A percentile compares a stretch with the other conserved stretches of the same genome.
Evolutionary conservation across 92 coral and sea anemone genomes (phyloP).

Genomic region (Parazoanthus atlanticus): DNA sequence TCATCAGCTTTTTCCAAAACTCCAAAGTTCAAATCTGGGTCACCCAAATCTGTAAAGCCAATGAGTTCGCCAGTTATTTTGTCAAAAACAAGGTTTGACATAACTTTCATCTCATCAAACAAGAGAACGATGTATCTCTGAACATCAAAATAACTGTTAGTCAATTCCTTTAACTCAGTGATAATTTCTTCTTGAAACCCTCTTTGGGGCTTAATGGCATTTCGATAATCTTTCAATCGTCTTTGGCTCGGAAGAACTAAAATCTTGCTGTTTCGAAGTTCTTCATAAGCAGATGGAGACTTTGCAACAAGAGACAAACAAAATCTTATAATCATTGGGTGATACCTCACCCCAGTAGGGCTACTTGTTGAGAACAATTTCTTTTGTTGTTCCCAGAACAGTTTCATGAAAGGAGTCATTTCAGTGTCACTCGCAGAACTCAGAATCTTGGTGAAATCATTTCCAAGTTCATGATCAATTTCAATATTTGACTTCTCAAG

Average conservation of each 20-base stretch:
- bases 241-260: slow-evolving; percentile 69
- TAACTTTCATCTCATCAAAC: slow-evolving; percentile 72
- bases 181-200: slow-evolving; percentile 62
- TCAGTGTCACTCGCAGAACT: slow-evolving; percentile 26
- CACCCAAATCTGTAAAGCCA: slow-evolving; percentile 66
- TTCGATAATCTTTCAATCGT: slow-evolving; percentile 57
- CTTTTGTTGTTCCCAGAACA: slow-evolving; percentile 69
- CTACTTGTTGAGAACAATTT: slow-evolving; percentile 54
- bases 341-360: slow-evolving; percentile 57
- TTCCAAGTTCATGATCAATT: slow-evolving; percentile 50
- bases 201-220: slow-evolving; percentile 53
- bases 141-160: slow-evolving; percentile 57
- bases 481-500: slow-evolving; percentile 34
- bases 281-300: slow-evolving; percentile 71
- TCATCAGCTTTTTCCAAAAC: slow-evolving; percentile 52
- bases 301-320: slow-evolving; percentile 63
- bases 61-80: slow-evolving; percentile 66
- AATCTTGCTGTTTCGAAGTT: slow-evolving; percentile 58
- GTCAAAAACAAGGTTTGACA: slow-evolving; percentile 61
- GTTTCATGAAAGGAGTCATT: slow-evolving; percentile 58
- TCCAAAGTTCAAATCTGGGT: slow-evolving; percentile 64
- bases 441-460: slow-evolving; percentile 49
- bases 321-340: slow-evolving; percentile 70
- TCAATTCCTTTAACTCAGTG: slow-evolving; percentile 42
- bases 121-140: slow-evolving; percentile 64